phyloP scores from a whole-genome alignment of 1,140 invertebrate genomes.

The Macrobrachium nipponense region DNA sequence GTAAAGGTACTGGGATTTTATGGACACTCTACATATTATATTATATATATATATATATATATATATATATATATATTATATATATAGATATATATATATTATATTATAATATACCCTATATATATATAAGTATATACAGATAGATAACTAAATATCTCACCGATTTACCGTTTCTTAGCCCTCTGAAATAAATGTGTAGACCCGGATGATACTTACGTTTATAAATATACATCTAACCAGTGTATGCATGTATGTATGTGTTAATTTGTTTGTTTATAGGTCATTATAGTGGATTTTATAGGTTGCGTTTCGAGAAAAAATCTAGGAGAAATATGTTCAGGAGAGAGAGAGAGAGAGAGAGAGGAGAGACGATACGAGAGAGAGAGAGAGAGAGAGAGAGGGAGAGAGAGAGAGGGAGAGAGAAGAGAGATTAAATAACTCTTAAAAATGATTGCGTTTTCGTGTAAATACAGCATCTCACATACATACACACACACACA shows the following conservation, averaged over 20 bases:
- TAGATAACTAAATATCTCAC: too few relatives aligned
- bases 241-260: background rate
- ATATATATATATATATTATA: background rate
- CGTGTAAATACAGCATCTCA: too few relatives aligned
- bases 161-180: too few relatives aligned
- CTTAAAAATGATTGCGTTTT: background rate
- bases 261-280: background rate
- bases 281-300: background rate
- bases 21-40: too few relatives aligned
- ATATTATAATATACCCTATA: background rate
- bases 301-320: too few relatives aligned
- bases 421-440: background rate
- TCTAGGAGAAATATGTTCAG: too few relatives aligned
- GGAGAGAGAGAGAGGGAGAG: slow-evolving; percentile 14
- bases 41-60: background rate
- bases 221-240: too few relatives aligned
- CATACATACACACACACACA: too few relatives aligned
- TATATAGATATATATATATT: background rate
- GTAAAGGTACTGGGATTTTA: too few relatives aligned
- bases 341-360: slow-evolving; percentile 19
- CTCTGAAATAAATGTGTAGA: too few relatives aligned
- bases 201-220: too few relatives aligned
- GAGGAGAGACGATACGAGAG: too few relatives aligned
- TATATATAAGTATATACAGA: background rate
- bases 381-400: slow-evolving; percentile 2